Conservation (phyloP, 1,140 invertebrate genomes). For the Chlorops oryzae region DNA sequence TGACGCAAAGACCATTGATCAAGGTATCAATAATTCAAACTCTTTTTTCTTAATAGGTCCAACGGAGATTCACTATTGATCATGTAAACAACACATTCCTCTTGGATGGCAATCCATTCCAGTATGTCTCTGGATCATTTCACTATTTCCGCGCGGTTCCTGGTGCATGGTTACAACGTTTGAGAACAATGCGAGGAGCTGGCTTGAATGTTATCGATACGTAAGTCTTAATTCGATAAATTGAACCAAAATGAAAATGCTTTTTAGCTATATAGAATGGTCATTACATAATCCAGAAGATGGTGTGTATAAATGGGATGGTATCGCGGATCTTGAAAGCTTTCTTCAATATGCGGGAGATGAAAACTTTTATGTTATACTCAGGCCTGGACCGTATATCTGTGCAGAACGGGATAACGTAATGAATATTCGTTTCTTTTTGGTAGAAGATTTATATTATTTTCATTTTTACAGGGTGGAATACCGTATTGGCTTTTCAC, state of each 20-base stretch:
- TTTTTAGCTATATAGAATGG: slow-evolving; percentile 82
- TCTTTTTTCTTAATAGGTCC: background rate
- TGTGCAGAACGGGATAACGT: slow-evolving; percentile 61
- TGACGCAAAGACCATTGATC: no score
- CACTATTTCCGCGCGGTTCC: slow-evolving; percentile 82
- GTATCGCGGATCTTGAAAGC: slow-evolving; percentile 52
- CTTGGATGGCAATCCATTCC: slow-evolving; percentile 72
- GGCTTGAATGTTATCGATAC: slow-evolving; percentile 86
- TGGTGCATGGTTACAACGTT: slow-evolving; percentile 72
- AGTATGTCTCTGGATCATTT: slow-evolving; percentile 77
- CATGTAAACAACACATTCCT: slow-evolving; percentile 67
- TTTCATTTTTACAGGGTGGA: no score
- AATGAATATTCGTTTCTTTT: background rate
- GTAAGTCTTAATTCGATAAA: slow-evolving; percentile 55
- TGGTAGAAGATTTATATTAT: background rate
- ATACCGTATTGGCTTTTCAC: slow-evolving; percentile 74
- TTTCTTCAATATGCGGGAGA: slow-evolving; percentile 67
- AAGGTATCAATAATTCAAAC: no score
- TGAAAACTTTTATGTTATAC: slow-evolving; percentile 64
- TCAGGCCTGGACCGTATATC: slow-evolving; percentile 77
- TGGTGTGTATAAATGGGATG: slow-evolving; percentile 63
- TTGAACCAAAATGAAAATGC: background rate
- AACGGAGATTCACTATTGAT: slow-evolving; percentile 52
- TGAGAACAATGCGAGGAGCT: slow-evolving; percentile 70
- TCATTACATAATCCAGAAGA: slow-evolving; percentile 75